Conservation (phyloP, 2,888 invertebrate species). For the Scotopteryx bipunctaria region DNA sequence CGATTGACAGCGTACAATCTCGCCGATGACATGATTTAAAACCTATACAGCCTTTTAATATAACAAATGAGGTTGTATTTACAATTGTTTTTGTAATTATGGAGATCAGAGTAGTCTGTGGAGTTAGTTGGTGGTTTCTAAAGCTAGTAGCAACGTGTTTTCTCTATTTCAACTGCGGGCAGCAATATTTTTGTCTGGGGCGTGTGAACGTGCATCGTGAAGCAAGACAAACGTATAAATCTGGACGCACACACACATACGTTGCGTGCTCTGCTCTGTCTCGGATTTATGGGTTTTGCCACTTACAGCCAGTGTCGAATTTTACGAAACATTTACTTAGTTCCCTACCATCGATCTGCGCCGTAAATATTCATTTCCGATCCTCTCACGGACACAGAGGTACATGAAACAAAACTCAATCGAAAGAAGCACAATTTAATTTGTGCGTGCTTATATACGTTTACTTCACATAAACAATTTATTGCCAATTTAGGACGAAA, state of each 20-base stretch:
- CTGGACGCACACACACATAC: conserved; percentile 60
- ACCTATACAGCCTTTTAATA: conserved; percentile 54
- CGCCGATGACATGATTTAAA: conserved; percentile 68
- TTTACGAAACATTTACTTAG: conserved; percentile 43
- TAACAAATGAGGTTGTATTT: conserved; percentile 46
- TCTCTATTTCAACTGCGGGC: conserved; percentile 35
- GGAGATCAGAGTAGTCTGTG: conserved; percentile 3
- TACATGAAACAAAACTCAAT: conserved; percentile 32
- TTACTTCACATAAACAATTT: conserved; percentile 44
- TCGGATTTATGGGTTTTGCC: conserved; percentile 59
- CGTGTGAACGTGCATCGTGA: conserved; percentile 51
- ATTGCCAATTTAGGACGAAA: conserved; percentile 45
- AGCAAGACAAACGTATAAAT: conserved; percentile 67
- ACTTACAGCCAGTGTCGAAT: conserved; percentile 58
- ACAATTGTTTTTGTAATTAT: conserved; percentile 34
- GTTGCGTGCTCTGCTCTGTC: conserved; percentile 63
- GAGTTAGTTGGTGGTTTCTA: conserved; percentile 13
- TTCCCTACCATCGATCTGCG: conserved; percentile 15
- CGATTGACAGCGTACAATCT: conserved; percentile 75
- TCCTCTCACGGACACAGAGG: conserved; percentile 13
- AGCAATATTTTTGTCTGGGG: conserved; percentile 55
- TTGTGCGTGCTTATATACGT: conserved; percentile 28
- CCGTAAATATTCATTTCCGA: conserved; percentile 23
- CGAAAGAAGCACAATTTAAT: conserved; percentile 26
- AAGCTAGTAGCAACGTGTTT: conserved; percentile 27